A percentile compares a stretch with the other conserved stretches of the same genome.
Evolutionary conservation across 2,113 vertebrate genomes (phyloP).

Genomic region (Sturnira hondurensis): DNA sequence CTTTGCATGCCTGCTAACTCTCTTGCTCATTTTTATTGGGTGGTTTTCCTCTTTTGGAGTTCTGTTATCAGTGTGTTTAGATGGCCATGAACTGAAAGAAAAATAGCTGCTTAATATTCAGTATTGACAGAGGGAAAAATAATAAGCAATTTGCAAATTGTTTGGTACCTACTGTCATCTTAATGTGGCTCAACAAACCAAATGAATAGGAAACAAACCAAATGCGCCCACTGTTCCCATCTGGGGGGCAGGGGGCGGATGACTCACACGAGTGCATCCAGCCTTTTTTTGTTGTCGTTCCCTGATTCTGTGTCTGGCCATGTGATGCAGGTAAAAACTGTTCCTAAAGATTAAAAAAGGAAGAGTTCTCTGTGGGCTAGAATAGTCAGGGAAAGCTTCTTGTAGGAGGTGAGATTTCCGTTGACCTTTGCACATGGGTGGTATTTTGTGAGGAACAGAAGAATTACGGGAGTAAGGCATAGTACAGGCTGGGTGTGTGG

Average conservation of each 20-base stretch:
- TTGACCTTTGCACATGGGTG: background rate
- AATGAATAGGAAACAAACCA: background rate
- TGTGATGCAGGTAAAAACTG: background rate
- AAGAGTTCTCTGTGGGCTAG: background rate
- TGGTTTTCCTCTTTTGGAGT: background rate
- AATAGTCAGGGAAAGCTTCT: background rate
- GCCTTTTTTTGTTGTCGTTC: background rate
- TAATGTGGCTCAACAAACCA: background rate
- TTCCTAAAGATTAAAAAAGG: background rate
- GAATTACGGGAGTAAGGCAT: background rate
- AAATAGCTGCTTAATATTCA: background rate
- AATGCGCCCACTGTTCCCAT: background rate
- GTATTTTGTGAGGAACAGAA: background rate
- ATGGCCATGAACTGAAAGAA: conserved; percentile 2
- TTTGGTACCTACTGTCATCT: background rate
- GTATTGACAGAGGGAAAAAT: background rate
- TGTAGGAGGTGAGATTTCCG: background rate
- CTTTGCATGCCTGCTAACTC: background rate
- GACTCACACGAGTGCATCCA: background rate
- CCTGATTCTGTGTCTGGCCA: background rate
- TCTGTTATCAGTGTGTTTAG: background rate
- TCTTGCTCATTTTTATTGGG: background rate
- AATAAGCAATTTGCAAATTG: background rate
- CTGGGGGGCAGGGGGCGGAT: background rate
- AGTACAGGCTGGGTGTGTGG: background rate